These are phyloP conservation scores for Aegithalos caudatus DNA, from an alignment of 2,113 vertebrate genomes.

Conservation along the genomic window DNA sequence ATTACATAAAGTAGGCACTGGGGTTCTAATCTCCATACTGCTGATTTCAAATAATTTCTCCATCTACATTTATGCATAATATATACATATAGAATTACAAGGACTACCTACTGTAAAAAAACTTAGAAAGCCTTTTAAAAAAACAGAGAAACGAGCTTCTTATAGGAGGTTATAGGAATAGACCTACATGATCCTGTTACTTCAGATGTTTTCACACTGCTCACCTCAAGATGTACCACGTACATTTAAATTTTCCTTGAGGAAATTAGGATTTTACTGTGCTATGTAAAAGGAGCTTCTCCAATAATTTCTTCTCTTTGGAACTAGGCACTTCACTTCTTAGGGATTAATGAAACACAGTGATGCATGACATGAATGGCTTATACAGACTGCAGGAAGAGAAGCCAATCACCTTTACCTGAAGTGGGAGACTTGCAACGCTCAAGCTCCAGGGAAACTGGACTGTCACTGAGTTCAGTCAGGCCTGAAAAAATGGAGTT, in stretches of 20 bases:
- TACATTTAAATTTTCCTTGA: background rate
- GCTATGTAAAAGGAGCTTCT: background rate
- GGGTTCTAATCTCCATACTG: background rate
- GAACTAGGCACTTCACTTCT: background rate
- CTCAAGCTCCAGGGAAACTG: constrained; percentile 90
- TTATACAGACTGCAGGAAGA: constrained; percentile 50
- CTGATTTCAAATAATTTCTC: background rate
- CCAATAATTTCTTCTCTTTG: background rate
- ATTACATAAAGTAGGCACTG: background rate
- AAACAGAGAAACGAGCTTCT: background rate
- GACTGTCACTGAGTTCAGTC: constrained; percentile 94
- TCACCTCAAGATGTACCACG: background rate
- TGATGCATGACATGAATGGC: constrained; percentile 41
- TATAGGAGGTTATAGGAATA: background rate
- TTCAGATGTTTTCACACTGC: background rate
- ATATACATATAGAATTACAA: background rate
- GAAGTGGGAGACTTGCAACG: constrained; percentile 96
- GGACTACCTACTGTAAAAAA: background rate
- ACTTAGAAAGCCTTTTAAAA: background rate
- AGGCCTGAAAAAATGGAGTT: constrained; percentile 80
- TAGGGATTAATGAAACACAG: constrained; percentile 55
- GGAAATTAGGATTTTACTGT: background rate
- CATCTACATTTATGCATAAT: fast-evolving
- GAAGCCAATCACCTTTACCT: constrained; percentile 81
- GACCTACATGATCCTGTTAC: background rate